A percentile compares a stretch with the other conserved stretches of the same genome.
phyloP scores from a whole-genome alignment of 2,797 vertebrate genomes.

The Acanthornis magna region DNA sequence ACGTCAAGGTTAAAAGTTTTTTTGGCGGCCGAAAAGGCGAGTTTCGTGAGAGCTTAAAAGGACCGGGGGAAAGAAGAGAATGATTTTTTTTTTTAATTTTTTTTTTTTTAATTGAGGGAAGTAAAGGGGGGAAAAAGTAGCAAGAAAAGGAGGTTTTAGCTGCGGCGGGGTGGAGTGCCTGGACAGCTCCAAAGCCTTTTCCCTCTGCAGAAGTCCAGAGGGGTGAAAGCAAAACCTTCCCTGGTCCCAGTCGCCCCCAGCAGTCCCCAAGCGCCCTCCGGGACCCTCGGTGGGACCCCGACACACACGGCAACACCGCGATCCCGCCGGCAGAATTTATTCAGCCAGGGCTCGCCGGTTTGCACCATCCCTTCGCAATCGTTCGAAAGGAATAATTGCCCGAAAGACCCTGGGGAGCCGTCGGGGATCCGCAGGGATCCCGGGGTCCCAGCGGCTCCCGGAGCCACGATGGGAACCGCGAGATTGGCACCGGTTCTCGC shows the following conservation, averaged over 20 bases:
- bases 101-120: background rate
- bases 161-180: background rate
- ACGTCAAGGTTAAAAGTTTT: background rate
- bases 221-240: background rate
- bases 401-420: background rate
- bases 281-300: background rate
- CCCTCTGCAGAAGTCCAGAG: background rate
- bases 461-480: background rate
- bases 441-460: background rate
- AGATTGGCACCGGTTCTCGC: constrained; percentile 34
- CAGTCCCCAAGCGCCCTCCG: fast-evolving
- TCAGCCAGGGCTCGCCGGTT: background rate
- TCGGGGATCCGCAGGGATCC: background rate
- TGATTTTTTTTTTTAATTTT: too few relatives aligned
- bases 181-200: constrained; percentile 26
- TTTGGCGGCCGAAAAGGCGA: background rate
- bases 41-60: background rate
- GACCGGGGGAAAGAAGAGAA: fast-evolving
- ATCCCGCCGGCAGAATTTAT: background rate
- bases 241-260: background rate
- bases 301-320: background rate
- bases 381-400: background rate
- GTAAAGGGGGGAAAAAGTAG: fast-evolving
- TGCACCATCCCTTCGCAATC: background rate
- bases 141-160: background rate